Evolutionary conservation across 2,888 invertebrate genomes (phyloP).

Genomic region (Plagiodera versicolora): DNA sequence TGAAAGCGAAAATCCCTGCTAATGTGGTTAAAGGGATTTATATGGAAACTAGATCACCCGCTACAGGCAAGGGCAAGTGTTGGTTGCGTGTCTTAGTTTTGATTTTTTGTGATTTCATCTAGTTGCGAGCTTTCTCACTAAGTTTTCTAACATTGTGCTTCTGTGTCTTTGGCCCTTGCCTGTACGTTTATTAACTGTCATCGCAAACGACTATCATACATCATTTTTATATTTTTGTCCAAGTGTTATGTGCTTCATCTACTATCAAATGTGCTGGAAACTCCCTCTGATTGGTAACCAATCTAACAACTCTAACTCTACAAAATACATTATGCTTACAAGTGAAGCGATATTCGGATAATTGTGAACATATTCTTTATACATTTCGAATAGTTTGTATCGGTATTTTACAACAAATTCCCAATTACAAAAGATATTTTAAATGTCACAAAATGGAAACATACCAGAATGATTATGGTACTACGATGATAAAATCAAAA

Average conservation of each 20-base stretch:
- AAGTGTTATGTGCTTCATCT: neutral
- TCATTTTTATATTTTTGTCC: neutral
- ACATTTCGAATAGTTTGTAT: too few species aligned
- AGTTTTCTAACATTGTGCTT: constrained; percentile 29
- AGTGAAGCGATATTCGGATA: too few species aligned
- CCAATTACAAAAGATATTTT: too few species aligned
- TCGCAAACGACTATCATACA: neutral
- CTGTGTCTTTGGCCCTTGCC: constrained; percentile 42
- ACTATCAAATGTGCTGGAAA: neutral
- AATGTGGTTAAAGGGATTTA: constrained; percentile 58
- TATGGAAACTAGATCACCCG: constrained; percentile 47
- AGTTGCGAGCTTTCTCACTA: constrained; percentile 15
- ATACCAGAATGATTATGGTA: too few species aligned
- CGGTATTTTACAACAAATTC: too few species aligned
- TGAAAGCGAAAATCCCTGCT: constrained; percentile 80
- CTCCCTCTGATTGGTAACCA: neutral
- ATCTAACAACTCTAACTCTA: neutral
- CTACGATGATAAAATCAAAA: too few species aligned
- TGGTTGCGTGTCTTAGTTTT: constrained; percentile 15
- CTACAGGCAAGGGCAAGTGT: constrained; percentile 56
- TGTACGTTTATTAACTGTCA: constrained; percentile 33
- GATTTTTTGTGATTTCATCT: constrained; percentile 19
- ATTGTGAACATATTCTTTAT: too few species aligned
- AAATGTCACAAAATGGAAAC: too few species aligned
- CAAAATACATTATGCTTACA: too few species aligned